Percentiles rank a stretch among this genome's conserved stretches.
phyloP scores from a whole-genome alignment of 2,113 vertebrate species.

The Puntigrus tetrazona region DNA sequence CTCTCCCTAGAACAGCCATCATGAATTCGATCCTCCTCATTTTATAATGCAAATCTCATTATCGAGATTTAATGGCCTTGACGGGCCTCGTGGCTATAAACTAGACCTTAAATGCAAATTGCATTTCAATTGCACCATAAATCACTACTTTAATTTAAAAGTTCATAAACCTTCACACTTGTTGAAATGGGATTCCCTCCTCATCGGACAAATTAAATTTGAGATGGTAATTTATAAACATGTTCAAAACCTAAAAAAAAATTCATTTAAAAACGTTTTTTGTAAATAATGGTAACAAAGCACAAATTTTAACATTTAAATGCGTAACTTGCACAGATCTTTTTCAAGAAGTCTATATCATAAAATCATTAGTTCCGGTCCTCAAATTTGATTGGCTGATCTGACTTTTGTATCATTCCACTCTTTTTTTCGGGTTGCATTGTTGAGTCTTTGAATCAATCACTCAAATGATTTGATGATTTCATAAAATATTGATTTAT shows the following conservation, averaged over 20 bases:
- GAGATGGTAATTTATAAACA: slow-evolving; percentile 5
- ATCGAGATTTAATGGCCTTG: slow-evolving; percentile 55
- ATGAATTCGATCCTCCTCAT: slow-evolving; percentile 48
- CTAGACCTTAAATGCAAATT: slow-evolving; percentile 54
- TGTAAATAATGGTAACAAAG: background rate
- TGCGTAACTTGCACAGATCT: background rate
- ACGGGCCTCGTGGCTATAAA: slow-evolving; percentile 56
- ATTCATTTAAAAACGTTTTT: background rate
- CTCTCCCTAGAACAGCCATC: slow-evolving; percentile 16
- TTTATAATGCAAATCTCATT: slow-evolving; percentile 61
- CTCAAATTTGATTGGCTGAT: background rate
- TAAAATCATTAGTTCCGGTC: background rate
- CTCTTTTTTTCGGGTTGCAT: background rate
- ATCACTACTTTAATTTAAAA: slow-evolving; percentile 56
- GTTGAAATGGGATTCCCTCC: slow-evolving; percentile 53
- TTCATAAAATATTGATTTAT: no score
- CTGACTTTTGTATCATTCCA: background rate
- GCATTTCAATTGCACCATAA: slow-evolving; percentile 53
- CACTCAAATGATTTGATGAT: no score
- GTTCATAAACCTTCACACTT: slow-evolving; percentile 51
- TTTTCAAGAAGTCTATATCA: background rate
- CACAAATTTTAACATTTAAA: background rate
- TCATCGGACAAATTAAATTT: slow-evolving; percentile 6
- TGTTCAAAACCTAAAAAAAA: background rate
- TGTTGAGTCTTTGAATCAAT: background rate